A percentile compares a stretch with the other conserved stretches of the same genome.
phyloP scores from a whole-genome alignment of 2,888 invertebrate species.

The Linnaemya vulpina region DNA sequence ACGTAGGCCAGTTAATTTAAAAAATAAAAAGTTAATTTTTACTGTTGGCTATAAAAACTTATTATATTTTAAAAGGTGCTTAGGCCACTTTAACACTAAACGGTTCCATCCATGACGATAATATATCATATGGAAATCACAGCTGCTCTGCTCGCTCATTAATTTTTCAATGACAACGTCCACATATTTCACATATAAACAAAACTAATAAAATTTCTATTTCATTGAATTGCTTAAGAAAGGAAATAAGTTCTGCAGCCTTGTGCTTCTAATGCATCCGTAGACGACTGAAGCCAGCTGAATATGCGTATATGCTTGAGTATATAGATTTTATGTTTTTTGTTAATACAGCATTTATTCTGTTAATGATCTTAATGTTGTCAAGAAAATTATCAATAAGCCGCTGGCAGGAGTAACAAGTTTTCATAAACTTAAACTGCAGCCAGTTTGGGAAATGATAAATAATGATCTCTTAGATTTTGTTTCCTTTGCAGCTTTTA shows the following conservation, averaged over 20 bases:
- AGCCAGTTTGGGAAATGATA: not conserved
- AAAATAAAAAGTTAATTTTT: too few species aligned
- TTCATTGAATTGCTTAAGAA: not conserved
- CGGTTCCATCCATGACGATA: not conserved
- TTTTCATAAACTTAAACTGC: slow-evolving; percentile 2
- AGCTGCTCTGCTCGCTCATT: slow-evolving; percentile 1
- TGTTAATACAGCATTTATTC: slow-evolving; percentile 43
- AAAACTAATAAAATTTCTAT: not conserved
- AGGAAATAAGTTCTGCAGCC: not conserved
- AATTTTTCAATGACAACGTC: not conserved
- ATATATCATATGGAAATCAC: not conserved
- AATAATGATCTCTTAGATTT: slow-evolving; percentile 15
- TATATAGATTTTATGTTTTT: not conserved
- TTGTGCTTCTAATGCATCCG: not conserved
- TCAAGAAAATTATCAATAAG: slow-evolving; percentile 49
- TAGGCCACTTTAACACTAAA: not conserved
- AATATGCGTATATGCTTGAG: too few species aligned
- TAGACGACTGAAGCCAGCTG: not conserved
- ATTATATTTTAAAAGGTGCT: not conserved
- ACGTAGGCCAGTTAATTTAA: too few species aligned
- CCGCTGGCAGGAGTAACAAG: slow-evolving; percentile 29
- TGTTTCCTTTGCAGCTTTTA: slow-evolving; percentile 4
- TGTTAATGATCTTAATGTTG: slow-evolving; percentile 50
- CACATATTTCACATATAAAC: slow-evolving; percentile 1
- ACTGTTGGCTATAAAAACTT: too few species aligned